phyloP scores from a whole-genome alignment of 2,797 vertebrate species.

The Syngnathus rostellatus region DNA sequence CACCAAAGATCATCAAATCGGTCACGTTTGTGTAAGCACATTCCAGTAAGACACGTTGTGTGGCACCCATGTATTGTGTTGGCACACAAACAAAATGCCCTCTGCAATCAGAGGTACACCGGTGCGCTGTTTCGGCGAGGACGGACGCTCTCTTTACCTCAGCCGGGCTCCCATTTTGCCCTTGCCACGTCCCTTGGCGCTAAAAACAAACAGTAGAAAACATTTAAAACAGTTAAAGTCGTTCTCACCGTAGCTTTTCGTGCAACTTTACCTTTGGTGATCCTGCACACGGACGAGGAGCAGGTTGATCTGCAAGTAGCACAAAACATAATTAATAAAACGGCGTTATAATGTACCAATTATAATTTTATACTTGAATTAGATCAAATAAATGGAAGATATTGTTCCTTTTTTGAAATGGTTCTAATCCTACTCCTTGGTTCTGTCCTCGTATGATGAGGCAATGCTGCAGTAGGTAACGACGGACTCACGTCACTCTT shows the following conservation, averaged over 20 bases:
- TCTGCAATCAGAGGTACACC: not conserved
- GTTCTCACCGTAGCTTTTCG: not conserved
- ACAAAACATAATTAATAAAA: not conserved
- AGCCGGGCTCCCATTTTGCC: conserved; percentile 65
- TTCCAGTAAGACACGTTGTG: not conserved
- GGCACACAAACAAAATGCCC: not conserved
- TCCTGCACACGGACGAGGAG: conserved; percentile 66
- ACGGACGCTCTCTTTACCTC: conserved; percentile 50
- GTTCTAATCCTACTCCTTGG: no score
- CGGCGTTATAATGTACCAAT: no score
- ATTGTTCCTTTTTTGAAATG: no score
- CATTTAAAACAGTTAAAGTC: no score
- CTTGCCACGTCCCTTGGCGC: conserved; percentile 70
- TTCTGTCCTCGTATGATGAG: no score
- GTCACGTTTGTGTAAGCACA: not conserved
- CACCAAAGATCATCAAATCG: not conserved
- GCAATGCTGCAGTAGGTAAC: not conserved
- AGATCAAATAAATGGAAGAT: no score
- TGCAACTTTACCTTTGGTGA: conserved; percentile 58
- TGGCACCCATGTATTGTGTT: not conserved
- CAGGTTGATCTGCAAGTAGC: conserved; percentile 61
- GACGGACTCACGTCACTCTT: conserved; percentile 73
- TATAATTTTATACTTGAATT: no score
- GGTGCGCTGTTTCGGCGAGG: not conserved
- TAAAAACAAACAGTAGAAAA: conserved; percentile 26